Evolutionary conservation across 2,113 vertebrate species (phyloP), one percentile per base, ranked within the genome.

Genomic region (Genyomyrus donnyi): DNA sequence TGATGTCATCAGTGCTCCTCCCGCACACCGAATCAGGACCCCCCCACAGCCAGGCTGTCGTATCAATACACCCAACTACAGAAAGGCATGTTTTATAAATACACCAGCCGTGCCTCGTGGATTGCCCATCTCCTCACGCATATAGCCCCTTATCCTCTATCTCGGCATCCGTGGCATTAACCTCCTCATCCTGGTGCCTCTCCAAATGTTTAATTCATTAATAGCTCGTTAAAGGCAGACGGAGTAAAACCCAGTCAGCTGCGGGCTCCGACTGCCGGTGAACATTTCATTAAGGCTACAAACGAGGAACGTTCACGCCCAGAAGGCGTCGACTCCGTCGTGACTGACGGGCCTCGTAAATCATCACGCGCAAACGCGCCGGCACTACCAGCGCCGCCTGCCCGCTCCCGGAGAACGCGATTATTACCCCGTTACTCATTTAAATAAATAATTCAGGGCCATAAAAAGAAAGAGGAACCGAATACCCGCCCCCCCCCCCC

Each of bases 201-300:
- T 91, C 45, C 42, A 62, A 90, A 90, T 88, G 89, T 66, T 92
- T 93, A 91, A 93, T 93, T 49, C 83, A 91, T 91, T 91, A 91
- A 87, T 87, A 50, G 46, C 56, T 90, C 45, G 6, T 86, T 58
- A 77, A 87, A 45, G 77, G 88, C 77, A 80, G 42, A 58, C 10
- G 15, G 58, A 62, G 84, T 48, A 48, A 58, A 48, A 24, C 46
- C 27, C 48, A 53, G 66, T 42, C 88, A n/a, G 50, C 66, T 66
- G 88, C 27, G 27, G 35, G 31, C 31, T 80, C 6, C 1, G 88
- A 88, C 46, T 89, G 70, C 19, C 10, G 49, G 13, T 15, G 70
- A 83, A 83, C 88, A 53, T 53, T 83, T 89, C 70, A 42, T 89
- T 89, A 53, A 9, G 19, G 35, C 49, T 89, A 80, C 70, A 89